These are phyloP conservation scores for Oophaga pumilio DNA, from an alignment of 2,113 vertebrate species.

Conservation along the genomic window DNA sequence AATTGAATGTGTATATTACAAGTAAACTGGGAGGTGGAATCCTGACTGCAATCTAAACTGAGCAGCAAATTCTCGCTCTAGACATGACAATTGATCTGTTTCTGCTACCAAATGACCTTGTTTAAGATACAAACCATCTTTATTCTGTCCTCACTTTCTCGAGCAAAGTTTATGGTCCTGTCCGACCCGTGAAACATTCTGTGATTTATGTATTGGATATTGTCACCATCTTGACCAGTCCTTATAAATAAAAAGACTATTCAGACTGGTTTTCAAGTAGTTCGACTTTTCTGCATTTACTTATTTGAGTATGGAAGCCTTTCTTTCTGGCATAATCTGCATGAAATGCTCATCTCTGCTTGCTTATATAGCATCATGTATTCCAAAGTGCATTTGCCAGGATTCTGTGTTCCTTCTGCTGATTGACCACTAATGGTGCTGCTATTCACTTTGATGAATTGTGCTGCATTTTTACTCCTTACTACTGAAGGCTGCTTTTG, in stretches of 20 bases:
- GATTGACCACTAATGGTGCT: too few species aligned
- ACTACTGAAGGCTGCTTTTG: too few species aligned
- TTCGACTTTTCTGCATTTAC: neutral
- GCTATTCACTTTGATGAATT: too few species aligned
- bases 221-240: neutral
- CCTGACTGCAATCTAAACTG: conserved; percentile 8
- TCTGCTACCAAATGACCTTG: conserved; percentile 30
- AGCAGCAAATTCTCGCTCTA: conserved; percentile 10
- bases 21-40: conserved; percentile 40
- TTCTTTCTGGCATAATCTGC: too few species aligned
- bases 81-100: conserved; percentile 30
- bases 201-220: neutral
- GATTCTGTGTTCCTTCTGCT: too few species aligned
- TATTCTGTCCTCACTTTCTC: neutral
- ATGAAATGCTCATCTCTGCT: too few species aligned
- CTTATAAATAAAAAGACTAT: neutral
- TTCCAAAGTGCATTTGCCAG: too few species aligned
- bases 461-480: too few species aligned
- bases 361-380: too few species aligned
- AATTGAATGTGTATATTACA: conserved; percentile 51
- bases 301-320: neutral
- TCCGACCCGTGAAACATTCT: neutral
- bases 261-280: neutral
- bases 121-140: conserved; percentile 22
- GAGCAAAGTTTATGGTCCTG: conserved; percentile 11